Percentiles rank a stretch among this genome's conserved stretches.
Conservation (phyloP, 2,888 invertebrate genomes). For the Strigamia maritima region DNA sequence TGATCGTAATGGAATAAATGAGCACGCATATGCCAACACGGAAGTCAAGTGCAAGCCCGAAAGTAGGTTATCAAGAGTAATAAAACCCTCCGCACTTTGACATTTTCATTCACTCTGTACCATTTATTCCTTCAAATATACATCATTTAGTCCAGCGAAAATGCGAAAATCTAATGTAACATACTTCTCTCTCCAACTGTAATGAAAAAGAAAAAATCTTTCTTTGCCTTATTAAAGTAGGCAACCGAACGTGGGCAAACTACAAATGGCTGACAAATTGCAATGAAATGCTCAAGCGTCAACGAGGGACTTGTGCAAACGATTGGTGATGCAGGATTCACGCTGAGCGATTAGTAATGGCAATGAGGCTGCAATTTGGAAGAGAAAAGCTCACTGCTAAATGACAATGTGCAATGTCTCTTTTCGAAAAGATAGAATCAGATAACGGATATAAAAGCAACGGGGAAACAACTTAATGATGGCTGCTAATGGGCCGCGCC, state of each 20-base stretch:
- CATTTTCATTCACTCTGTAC: slow-evolving; percentile 22
- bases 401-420: slow-evolving; percentile 32
- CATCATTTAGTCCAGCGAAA: slow-evolving; percentile 8
- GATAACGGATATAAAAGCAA: slow-evolving; percentile 25
- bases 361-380: slow-evolving; percentile 30
- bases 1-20: slow-evolving; percentile 31
- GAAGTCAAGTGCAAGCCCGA: slow-evolving; percentile 29
- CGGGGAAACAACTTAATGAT: slow-evolving; percentile 33
- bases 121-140: slow-evolving; percentile 7
- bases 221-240: slow-evolving; percentile 29
- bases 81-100: slow-evolving; percentile 15
- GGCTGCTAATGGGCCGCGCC: slow-evolving; percentile 20
- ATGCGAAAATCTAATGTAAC: slow-evolving; percentile 17
- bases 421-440: slow-evolving; percentile 16
- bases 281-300: slow-evolving; percentile 32
- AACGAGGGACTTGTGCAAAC: slow-evolving; percentile 34
- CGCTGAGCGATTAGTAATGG: slow-evolving; percentile 34
- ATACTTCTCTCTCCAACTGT: slow-evolving; percentile 18
- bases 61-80: slow-evolving; percentile 30
- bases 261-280: slow-evolving; percentile 32
- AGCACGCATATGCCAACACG: slow-evolving; percentile 30
- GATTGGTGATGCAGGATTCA: slow-evolving; percentile 32
- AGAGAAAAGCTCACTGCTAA: slow-evolving; percentile 30
- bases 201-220: slow-evolving; percentile 21
- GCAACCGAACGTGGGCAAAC: slow-evolving; percentile 23